Percentiles rank a stretch among this genome's conserved stretches.
Evolutionary conservation across 2,888 invertebrate species (phyloP).

Genomic region (Yponomeuta cagnagella): DNA sequence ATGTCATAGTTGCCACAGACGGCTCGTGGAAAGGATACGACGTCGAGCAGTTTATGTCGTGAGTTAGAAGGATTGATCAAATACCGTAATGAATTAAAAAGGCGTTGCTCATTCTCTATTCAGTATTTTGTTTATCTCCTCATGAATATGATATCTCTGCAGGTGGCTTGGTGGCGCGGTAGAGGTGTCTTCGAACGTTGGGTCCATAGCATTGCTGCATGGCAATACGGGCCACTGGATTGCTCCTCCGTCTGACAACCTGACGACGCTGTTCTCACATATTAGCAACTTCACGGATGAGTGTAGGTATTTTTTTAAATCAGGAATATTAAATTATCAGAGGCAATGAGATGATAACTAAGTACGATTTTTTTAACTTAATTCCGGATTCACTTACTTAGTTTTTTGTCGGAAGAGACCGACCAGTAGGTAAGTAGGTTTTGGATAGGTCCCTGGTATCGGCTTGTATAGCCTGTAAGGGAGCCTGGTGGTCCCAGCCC

Average conservation of each 20-base stretch:
- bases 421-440: too few relatives aligned
- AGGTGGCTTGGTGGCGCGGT: conserved; percentile 76
- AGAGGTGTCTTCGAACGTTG: conserved; percentile 74
- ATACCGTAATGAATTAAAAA: too few relatives aligned
- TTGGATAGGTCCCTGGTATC: too few relatives aligned
- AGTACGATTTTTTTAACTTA: too few relatives aligned
- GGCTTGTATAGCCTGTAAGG: too few relatives aligned
- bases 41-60: conserved; percentile 74
- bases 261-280: conserved; percentile 56
- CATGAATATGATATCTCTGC: background rate
- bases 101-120: background rate
- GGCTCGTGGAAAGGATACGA: conserved; percentile 74
- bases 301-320: conserved; percentile 47
- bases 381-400: too few relatives aligned
- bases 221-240: conserved; percentile 78
- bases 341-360: too few relatives aligned
- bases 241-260: conserved; percentile 73
- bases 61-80: conserved; percentile 29
- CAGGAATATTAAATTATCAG: too few relatives aligned
- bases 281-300: conserved; percentile 55
- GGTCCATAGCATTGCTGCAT: conserved; percentile 77
- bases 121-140: background rate
- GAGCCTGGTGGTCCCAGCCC: too few relatives aligned
- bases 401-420: too few relatives aligned
- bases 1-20: conserved; percentile 76